Evolutionary conservation across 2,797 vertebrate species (phyloP).

Genomic region (Pangasius krempfi): DNA sequence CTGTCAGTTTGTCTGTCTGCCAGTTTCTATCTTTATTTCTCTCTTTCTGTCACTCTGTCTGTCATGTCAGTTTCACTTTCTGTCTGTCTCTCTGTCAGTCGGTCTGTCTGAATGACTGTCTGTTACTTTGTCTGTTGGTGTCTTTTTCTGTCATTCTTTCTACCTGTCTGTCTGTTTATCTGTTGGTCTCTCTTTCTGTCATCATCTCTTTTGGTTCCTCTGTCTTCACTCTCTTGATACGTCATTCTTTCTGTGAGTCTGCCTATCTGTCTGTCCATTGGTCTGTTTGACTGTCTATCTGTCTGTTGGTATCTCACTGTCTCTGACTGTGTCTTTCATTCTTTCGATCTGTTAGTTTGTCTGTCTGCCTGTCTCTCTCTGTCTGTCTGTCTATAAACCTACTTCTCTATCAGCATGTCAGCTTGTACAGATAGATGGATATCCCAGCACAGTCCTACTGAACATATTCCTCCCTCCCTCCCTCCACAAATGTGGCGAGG

Average conservation of each 20-base stretch:
- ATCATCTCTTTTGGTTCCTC: background rate
- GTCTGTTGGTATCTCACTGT: background rate
- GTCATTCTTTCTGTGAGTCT: background rate
- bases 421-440: background rate
- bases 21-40: background rate
- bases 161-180: background rate
- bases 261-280: background rate
- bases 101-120: background rate
- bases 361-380: background rate
- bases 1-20: background rate
- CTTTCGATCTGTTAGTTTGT: background rate
- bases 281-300: background rate
- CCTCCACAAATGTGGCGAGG: background rate
- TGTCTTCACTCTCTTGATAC: background rate
- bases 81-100: background rate
- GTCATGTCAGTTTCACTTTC: background rate
- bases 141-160: background rate
- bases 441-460: background rate
- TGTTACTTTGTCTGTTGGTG: background rate
- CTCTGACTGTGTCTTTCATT: background rate
- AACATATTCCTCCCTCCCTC: background rate
- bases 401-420: background rate
- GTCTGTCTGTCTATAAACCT: conserved; percentile 4
- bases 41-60: background rate
- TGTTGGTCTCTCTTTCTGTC: conserved; percentile 6